These are phyloP conservation scores for Drosophila histrio DNA, from an alignment of 2,888 invertebrate species.

Conservation along the genomic window DNA sequence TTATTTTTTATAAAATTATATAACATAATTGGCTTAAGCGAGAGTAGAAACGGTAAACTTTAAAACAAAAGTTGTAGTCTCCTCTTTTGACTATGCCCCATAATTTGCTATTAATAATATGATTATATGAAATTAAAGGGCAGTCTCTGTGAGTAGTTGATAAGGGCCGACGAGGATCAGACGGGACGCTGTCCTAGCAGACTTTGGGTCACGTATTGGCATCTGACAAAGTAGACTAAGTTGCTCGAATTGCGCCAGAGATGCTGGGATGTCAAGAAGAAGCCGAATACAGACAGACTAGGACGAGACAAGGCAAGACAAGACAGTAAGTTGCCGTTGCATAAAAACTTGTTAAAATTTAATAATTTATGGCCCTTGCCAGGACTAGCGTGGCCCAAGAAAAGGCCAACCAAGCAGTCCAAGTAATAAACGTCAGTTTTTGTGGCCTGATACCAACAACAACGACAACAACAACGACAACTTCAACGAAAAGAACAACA, in stretches of 20 bases:
- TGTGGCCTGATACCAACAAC: constrained; percentile 36
- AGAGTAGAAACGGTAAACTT: background rate
- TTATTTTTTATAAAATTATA: background rate
- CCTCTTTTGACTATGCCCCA: background rate
- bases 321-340: constrained; percentile 61
- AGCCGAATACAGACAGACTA: constrained; percentile 12
- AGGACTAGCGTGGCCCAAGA: constrained; percentile 28
- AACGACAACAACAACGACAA: background rate
- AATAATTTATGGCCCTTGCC: constrained; percentile 75
- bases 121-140: constrained; percentile 45
- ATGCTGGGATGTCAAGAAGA: constrained; percentile 26
- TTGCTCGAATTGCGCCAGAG: constrained; percentile 20
- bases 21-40: background rate
- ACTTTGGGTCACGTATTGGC: constrained; percentile 59
- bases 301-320: constrained; percentile 18
- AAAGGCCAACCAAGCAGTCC: constrained; percentile 16
- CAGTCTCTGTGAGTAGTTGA: background rate
- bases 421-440: constrained; percentile 76
- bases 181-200: background rate
- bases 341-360: constrained; percentile 80
- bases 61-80: background rate
- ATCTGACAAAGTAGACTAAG: constrained; percentile 60
- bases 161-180: background rate
- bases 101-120: constrained; percentile 59
- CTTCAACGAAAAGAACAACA: background rate